Base-by-base conservation (phyloP, 2,113 vertebrate species). In the Hymenochirus boettgeri region DNA sequence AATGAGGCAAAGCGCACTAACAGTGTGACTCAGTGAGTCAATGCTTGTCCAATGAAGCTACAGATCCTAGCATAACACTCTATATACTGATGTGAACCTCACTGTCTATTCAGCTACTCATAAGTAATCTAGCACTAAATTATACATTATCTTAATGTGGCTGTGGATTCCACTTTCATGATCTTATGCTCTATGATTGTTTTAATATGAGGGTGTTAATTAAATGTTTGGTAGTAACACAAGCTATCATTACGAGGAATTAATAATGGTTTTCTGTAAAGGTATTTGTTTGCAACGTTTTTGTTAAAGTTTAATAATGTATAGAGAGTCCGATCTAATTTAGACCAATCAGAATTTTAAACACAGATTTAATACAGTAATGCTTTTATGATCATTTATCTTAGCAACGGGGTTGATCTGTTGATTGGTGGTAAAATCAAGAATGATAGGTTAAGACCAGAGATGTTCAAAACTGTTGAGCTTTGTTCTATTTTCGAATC, bases 161-260 rank as follows among this genome's bases (percentile, higher is more conserved):
- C 23, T 24, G 33, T 37, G n/a, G 64, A 67, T 52, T 67, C 46
- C 55, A 42, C 33, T 31, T 39, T 35, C n/a, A 29, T 67, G 55
- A 67, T 51, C 57, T 23, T 21, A 56, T 51, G 33, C 39, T 51
- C 55, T 59, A 17, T 50, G 31, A 51, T 31, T 59, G 29, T 59
- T 59, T 59, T 52, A 42, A 29, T 26, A 52, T 18, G 23, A 59
- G 64, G 55, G 55, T 52, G 64, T 59, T 29, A 51, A 57, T 26
- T 17, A 50, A 57, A 65, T 25, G 35, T 7, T 19, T 7, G n/a
- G n/a, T n/a, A n/a, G 10, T 13, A 29, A 27, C 45, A 17, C 31
- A 50, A 58, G 22, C 56, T 47, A 67, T 7, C 15, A 67, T 67
- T 67, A 67, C 55, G 58, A 55, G 59, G n/a, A 67, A 18, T 7